A percentile compares a stretch with the other conserved stretches of the same genome.
Evolutionary conservation across 1,140 invertebrate genomes (phyloP).

Genomic region (Antheraea mylitta): DNA sequence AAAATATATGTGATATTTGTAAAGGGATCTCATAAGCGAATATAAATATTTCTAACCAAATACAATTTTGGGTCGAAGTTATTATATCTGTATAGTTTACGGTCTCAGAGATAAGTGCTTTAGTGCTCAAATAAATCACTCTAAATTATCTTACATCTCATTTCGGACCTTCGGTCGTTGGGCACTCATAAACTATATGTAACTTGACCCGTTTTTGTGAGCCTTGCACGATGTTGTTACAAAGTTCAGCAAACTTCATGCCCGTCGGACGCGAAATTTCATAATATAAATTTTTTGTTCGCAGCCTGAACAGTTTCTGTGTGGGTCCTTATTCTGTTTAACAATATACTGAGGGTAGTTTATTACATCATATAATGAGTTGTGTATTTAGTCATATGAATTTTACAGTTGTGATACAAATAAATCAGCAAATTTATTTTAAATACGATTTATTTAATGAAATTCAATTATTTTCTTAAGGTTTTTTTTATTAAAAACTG

Average conservation of each 20-base stretch:
- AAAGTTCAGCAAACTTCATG: slow-evolving; percentile 8
- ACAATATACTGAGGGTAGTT: not conserved
- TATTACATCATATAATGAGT: not conserved
- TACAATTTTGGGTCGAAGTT: not conserved
- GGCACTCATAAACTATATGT: slow-evolving; percentile 17
- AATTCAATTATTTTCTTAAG: no score
- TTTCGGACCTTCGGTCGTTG: not conserved
- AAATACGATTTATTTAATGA: no score
- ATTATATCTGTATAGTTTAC: not conserved
- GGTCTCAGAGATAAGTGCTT: slow-evolving; percentile 1
- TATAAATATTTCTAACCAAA: not conserved
- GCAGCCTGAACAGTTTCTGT: slow-evolving; percentile 17
- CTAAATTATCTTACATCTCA: slow-evolving; percentile 12
- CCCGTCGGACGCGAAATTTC: slow-evolving; percentile 17
- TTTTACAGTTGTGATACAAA: no score
- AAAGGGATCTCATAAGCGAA: no score
- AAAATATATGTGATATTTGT: no score
- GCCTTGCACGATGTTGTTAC: not conserved
- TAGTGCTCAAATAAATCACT: slow-evolving; percentile 4
- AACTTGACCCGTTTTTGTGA: slow-evolving; percentile 19
- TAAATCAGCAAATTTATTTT: no score
- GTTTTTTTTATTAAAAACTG: no score
- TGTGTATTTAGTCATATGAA: no score
- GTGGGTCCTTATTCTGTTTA: slow-evolving; percentile 12
- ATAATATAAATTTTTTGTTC: slow-evolving; percentile 21